Evolutionary conservation across 2,113 vertebrate species (phyloP).

Genomic region (Misgurnus anguillicaudatus): DNA sequence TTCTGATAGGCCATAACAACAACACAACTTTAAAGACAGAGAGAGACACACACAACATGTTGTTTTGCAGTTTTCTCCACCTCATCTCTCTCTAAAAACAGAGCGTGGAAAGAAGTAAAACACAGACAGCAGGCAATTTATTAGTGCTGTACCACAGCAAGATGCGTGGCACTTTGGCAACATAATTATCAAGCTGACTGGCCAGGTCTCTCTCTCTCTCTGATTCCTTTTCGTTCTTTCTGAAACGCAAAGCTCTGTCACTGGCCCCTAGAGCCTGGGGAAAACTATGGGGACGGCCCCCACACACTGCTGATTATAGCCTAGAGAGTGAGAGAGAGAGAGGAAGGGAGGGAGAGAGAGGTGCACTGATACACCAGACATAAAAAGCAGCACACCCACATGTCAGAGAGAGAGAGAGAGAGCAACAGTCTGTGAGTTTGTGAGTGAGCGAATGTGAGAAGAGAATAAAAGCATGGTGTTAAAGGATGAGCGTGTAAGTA

Average conservation of each 20-base stretch:
- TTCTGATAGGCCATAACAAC: too few relatives aligned
- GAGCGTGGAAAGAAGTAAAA: constrained; percentile 37
- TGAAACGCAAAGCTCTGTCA: constrained; percentile 41
- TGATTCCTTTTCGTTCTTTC: constrained; percentile 6
- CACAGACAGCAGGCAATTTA: constrained; percentile 53
- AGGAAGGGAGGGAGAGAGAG: neutral
- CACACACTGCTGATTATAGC: constrained; percentile 47
- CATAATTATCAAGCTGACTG: constrained; percentile 49
- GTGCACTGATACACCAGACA: constrained; percentile 4
- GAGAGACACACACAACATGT: constrained; percentile 22
- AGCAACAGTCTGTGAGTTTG: constrained; percentile 20
- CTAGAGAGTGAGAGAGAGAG: constrained; percentile 14
- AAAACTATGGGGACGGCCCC: constrained; percentile 32
- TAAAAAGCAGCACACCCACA: constrained; percentile 23
- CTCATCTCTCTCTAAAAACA: constrained; percentile 44
- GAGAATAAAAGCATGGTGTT: constrained; percentile 37
- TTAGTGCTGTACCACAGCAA: constrained; percentile 38
- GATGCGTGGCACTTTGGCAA: constrained; percentile 51
- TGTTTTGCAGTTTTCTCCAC: constrained; percentile 44
- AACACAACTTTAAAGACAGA: neutral
- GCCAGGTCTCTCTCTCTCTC: constrained; percentile 30
- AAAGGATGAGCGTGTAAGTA: constrained; percentile 32
- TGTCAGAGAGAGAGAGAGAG: constrained; percentile 24
- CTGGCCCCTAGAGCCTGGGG: constrained; percentile 32
- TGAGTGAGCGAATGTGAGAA: constrained; percentile 29